A percentile compares a stretch with the other conserved stretches of the same genome.
Conservation (phyloP, 2,113 vertebrate species). For the Nanorana parkeri region DNA sequence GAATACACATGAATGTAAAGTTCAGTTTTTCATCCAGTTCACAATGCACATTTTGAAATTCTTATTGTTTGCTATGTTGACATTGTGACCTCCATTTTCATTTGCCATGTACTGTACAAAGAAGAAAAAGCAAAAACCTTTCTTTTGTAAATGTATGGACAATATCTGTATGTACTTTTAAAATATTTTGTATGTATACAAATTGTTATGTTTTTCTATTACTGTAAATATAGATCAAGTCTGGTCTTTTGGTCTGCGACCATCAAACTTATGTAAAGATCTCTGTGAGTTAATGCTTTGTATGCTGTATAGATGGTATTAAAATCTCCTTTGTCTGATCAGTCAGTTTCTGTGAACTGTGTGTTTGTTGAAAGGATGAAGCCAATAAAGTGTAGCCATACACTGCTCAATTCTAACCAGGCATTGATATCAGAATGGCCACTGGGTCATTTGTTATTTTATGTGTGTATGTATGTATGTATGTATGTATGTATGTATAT, state of each 20-base stretch:
- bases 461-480: too few species aligned
- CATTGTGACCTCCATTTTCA: background rate
- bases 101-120: background rate
- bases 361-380: background rate
- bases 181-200: conserved; percentile 10
- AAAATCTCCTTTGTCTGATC: conserved; percentile 26
- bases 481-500: too few species aligned
- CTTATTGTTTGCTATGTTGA: background rate
- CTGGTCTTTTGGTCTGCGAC: conserved; percentile 11
- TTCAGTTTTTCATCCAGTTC: background rate
- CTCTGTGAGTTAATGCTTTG: conserved; percentile 28
- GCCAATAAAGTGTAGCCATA: too few species aligned
- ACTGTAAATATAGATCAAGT: conserved; percentile 18
- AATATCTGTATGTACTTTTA: conserved; percentile 10
- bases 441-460: too few species aligned
- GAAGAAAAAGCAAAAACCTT: background rate
- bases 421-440: too few species aligned
- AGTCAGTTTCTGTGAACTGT: conserved; percentile 1
- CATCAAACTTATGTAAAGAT: conserved; percentile 6
- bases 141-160: conserved; percentile 22
- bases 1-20: conserved; percentile 3
- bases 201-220: conserved; percentile 26
- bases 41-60: background rate
- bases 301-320: conserved; percentile 25
- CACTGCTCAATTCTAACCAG: too few species aligned